Evolutionary conservation across 2,797 vertebrate species (phyloP).

Genomic region (Tokudaia tokunoshimensis): DNA sequence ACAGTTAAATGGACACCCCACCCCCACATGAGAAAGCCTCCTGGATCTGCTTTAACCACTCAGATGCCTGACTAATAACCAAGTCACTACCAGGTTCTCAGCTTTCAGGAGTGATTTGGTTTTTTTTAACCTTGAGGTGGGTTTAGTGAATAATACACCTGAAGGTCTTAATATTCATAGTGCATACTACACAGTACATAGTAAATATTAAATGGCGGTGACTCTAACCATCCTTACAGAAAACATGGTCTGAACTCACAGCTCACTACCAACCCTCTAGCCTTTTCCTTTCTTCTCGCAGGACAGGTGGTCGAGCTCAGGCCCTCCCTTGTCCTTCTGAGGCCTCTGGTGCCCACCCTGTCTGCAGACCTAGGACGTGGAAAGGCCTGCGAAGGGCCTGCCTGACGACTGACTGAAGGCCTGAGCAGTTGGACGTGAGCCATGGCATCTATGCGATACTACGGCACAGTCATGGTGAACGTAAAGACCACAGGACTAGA

Average conservation of each 20-base stretch:
- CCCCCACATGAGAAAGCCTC: background rate
- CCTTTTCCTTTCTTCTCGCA: background rate
- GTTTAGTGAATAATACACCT: background rate
- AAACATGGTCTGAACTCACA: background rate
- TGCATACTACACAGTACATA: background rate
- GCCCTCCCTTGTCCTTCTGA: background rate
- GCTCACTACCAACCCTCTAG: background rate
- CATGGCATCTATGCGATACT: background rate
- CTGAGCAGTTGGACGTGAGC: too few relatives aligned
- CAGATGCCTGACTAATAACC: background rate
- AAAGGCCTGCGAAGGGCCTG: too few relatives aligned
- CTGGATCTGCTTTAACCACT: background rate
- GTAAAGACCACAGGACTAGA: background rate
- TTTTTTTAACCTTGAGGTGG: background rate
- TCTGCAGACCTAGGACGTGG: too few relatives aligned
- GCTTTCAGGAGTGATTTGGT: background rate
- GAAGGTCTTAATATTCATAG: background rate
- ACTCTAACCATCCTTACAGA: background rate
- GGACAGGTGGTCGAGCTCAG: background rate
- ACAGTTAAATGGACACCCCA: background rate
- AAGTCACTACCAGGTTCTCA: background rate
- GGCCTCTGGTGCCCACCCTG: too few relatives aligned
- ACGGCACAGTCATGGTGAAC: background rate
- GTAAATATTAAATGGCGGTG: background rate
- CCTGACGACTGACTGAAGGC: too few relatives aligned